These are phyloP conservation scores for Spisula subtruncata DNA, from an alignment of 2,888 invertebrate genomes.

Conservation along the genomic window DNA sequence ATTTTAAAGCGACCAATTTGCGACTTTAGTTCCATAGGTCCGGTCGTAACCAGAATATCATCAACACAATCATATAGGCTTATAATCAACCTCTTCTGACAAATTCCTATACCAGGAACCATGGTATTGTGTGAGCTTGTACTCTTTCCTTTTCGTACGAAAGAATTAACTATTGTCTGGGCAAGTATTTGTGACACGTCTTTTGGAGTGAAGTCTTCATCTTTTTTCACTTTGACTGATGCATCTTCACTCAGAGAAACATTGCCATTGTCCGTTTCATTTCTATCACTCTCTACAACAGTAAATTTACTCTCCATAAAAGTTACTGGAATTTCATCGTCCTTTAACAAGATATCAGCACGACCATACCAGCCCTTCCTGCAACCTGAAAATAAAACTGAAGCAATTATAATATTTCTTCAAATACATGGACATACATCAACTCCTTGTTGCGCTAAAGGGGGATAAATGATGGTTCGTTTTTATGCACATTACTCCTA, in stretches of 20 bases:
- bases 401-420: background rate
- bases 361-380: background rate
- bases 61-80: background rate
- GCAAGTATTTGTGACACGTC: background rate
- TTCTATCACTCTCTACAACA: background rate
- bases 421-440: background rate
- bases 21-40: background rate
- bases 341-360: constrained; percentile 15
- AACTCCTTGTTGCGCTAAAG: too few relatives aligned
- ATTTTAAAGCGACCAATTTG: background rate
- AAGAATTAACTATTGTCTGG: constrained; percentile 25
- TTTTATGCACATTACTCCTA: too few relatives aligned
- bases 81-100: constrained; percentile 1
- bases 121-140: background rate
- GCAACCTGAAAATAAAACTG: constrained; percentile 3
- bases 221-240: constrained; percentile 14
- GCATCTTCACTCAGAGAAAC: background rate
- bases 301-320: background rate
- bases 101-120: constrained; percentile 16
- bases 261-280: background rate
- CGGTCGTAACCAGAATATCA: background rate
- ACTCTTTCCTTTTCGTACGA: background rate
- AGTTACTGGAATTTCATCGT: background rate
- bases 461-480: too few relatives aligned
- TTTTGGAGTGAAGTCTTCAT: background rate